These are phyloP conservation scores for Xylocopa sonorina DNA, from an alignment of 1,140 invertebrate genomes.

Conservation along the genomic window DNA sequence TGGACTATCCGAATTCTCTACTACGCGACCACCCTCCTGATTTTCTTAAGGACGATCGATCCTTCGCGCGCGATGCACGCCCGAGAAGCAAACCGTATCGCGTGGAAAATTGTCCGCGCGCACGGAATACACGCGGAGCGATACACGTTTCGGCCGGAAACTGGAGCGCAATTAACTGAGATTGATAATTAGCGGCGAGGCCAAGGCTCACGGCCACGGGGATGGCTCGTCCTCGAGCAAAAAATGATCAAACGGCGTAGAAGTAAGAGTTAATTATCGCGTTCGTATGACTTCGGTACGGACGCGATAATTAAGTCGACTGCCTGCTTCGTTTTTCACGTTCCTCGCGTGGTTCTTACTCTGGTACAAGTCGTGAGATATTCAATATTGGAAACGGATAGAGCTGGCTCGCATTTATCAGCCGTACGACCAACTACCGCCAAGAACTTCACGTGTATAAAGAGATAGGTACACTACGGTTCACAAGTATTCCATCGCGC, in stretches of 20 bases:
- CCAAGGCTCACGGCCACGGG: background rate
- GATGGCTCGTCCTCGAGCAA: conserved; percentile 12
- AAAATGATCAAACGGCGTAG: background rate
- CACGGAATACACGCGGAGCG: background rate
- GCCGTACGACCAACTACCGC: conserved; percentile 6
- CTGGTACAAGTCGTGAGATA: conserved; percentile 13
- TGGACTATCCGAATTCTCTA: background rate
- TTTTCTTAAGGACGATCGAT: background rate
- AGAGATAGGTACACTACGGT: too few species aligned
- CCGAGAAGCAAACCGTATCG: background rate
- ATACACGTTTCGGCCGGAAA: background rate
- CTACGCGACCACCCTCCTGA: too few species aligned
- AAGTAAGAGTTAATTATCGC: conserved; percentile 44
- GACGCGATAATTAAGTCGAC: conserved; percentile 37
- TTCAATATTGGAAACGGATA: conserved; percentile 26
- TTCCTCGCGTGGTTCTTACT: background rate
- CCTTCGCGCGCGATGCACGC: background rate
- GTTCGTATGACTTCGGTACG: conserved; percentile 32
- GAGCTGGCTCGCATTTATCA: background rate
- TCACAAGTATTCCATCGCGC: too few species aligned
- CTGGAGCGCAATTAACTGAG: conserved; percentile 22
- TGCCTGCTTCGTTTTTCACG: background rate
- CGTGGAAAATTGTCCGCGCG: background rate
- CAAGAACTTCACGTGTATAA: too few species aligned
- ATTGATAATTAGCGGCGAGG: conserved; percentile 41